phyloP scores from a whole-genome alignment of 2,888 invertebrate genomes.

The Pseudoips prasinana region DNA sequence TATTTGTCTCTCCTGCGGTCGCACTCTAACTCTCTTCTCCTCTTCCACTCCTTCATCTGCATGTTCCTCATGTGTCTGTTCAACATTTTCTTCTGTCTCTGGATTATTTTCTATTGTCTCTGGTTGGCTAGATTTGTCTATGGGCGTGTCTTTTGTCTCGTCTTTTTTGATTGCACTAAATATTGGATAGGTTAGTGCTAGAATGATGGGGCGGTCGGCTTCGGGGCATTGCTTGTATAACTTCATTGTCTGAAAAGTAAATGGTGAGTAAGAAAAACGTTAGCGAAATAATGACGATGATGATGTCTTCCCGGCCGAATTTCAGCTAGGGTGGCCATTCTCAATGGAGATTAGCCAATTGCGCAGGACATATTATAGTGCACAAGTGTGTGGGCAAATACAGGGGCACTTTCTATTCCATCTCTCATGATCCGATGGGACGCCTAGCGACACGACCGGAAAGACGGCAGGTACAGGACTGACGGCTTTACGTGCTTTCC shows the following conservation, averaged over 20 bases:
- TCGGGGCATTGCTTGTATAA: constrained; percentile 50
- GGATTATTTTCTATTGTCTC: constrained; percentile 11
- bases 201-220: constrained; percentile 83
- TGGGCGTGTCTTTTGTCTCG: constrained; percentile 14
- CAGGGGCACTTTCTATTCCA: too few species aligned
- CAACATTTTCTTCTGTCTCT: constrained; percentile 4
- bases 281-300: too few species aligned
- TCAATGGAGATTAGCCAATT: too few species aligned
- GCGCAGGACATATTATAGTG: too few species aligned
- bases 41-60: background rate
- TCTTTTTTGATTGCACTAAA: constrained; percentile 68
- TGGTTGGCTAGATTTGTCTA: constrained; percentile 1
- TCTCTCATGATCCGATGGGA: too few species aligned
- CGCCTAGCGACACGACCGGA: too few species aligned
- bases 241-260: constrained; percentile 64
- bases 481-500: too few species aligned
- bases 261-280: too few species aligned
- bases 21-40: background rate
- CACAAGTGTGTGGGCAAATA: too few species aligned
- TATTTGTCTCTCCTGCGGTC: constrained; percentile 1
- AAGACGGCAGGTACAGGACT: too few species aligned
- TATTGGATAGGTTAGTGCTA: constrained; percentile 91
- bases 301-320: too few species aligned
- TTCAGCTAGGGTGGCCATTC: too few species aligned
- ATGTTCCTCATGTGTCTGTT: background rate